Evolutionary conservation across 2,797 vertebrate genomes (phyloP).

Genomic region (Enteromius mattozi): DNA sequence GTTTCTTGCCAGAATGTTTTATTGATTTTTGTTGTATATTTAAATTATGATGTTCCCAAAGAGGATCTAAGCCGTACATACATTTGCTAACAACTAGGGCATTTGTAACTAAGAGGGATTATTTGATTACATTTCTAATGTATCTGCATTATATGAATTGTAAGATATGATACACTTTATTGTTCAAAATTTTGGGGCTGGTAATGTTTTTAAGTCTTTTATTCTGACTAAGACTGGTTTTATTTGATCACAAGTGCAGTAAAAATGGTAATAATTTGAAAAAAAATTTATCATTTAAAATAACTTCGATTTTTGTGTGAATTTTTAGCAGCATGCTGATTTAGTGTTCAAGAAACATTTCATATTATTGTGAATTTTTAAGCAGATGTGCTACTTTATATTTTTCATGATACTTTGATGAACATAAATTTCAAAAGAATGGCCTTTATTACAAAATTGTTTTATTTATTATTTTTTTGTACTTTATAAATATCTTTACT

Average conservation of each 20-base stretch:
- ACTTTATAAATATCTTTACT: neutral
- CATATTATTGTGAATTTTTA: neutral
- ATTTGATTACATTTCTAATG: neutral
- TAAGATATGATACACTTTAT: neutral
- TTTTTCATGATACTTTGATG: neutral
- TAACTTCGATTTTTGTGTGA: no score
- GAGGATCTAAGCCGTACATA: neutral
- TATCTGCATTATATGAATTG: neutral
- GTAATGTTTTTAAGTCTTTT: neutral
- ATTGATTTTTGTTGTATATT: slow-evolving; percentile 54
- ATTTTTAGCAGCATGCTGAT: neutral
- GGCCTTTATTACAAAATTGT: neutral
- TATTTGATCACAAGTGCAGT: neutral
- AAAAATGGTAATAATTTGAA: neutral
- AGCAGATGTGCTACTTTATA: neutral
- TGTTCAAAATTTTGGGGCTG: neutral
- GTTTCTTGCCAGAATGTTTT: slow-evolving; percentile 50
- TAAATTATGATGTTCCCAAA: slow-evolving; percentile 51
- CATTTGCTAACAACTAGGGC: neutral
- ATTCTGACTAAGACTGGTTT: neutral
- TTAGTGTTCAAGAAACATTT: neutral
- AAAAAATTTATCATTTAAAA: neutral
- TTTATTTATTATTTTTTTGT: neutral
- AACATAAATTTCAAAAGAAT: neutral
- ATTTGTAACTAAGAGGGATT: neutral